Evolutionary conservation across 2,797 vertebrate species (phyloP), one percentile per base, ranked within the genome.

Genomic region (Taenioides sp.): DNA sequence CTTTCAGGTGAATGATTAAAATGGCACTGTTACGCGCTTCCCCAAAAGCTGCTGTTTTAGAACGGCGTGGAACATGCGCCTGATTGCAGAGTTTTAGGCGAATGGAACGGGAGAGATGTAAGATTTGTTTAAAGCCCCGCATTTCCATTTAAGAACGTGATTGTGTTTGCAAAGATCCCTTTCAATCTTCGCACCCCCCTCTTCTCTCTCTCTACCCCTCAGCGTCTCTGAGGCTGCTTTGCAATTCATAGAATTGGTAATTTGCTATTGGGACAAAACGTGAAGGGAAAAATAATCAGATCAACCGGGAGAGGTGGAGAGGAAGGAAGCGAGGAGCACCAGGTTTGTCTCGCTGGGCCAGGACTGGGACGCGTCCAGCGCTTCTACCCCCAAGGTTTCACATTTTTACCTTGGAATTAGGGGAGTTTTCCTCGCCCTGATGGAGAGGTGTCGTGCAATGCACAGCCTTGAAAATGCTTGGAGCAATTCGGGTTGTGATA

Each of bases 171-270:
- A 95, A 94, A 95, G 94, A 95, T 95, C 95, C 93, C 93, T 95
- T 94, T 95, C 94, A 94, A 94, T 95, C 94, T 94, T 93, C 87
- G 88, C 93, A 91, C 84, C 91, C 82, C 86, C 86, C 91, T 85
- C 90, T 64, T 69, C 67, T 70, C 82, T 79, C 88, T 89, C 91
- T 92, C 90, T 92, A 89, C 91, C 94, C 94, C 93, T 94, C 94
- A 93, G 93, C 93, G 92, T 94, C 94, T 94, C 91, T 83, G 92
- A 94, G 93, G 94, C 95, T 96, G 94, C 94, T 96, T 95, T 96
- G 95, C 95, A 96, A 96, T 95, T 95, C 95, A 96, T 95, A 95
- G 94, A 95, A 96, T 95, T 95, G 95, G 94, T 96, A 96, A 96
- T 96, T 96, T 95, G 95, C 94, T 95, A 95, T 95, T 95, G 95